These are phyloP conservation scores for Brachionus rubens DNA, from an alignment of 1,140 invertebrate genomes.

Conservation along the genomic window DNA sequence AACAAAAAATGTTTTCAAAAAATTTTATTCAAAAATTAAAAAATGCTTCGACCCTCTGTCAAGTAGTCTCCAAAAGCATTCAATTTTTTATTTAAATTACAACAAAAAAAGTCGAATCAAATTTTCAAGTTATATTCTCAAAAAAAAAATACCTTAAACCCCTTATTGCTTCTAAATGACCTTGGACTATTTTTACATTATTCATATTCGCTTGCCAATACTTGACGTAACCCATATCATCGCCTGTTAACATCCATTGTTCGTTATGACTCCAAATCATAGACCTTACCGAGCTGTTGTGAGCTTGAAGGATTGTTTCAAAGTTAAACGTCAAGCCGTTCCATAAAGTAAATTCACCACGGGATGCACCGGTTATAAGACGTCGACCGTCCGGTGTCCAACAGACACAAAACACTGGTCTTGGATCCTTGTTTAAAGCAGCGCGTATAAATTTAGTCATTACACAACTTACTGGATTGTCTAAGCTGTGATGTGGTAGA, in stretches of 20 bases:
- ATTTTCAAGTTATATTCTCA: constrained; percentile 21
- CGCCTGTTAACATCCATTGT: constrained; percentile 98
- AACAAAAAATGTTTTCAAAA: constrained; percentile 46
- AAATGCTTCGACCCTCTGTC: constrained; percentile 10
- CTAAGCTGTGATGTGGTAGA: constrained; percentile 80
- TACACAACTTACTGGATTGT: constrained; percentile 94
- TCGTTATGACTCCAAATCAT: constrained; percentile 99
- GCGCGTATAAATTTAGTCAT: constrained; percentile 93
- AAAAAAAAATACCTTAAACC: constrained; percentile 76
- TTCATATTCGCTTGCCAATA: constrained; percentile 99
- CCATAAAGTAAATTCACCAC: constrained; percentile 98
- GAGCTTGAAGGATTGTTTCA: constrained; percentile 98
- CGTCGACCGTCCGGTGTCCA: constrained; percentile 98
- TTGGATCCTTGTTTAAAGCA: constrained; percentile 98
- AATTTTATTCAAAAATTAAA: constrained; percentile 20
- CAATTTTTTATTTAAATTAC: constrained; percentile 16
- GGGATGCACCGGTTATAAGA: constrained; percentile 94
- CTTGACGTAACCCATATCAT: constrained; percentile 96
- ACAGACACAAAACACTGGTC: constrained; percentile 95
- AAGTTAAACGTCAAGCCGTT: constrained; percentile 99
- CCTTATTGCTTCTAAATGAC: constrained; percentile 97
- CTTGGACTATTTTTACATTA: constrained; percentile 99
- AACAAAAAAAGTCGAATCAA: constrained; percentile 31
- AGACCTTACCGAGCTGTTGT: constrained; percentile 91
- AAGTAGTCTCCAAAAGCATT: constrained; percentile 2